A percentile compares a stretch with the other conserved stretches of the same genome.
Evolutionary conservation across 2,797 vertebrate species (phyloP).

Genomic region (Valencia hispanica): DNA sequence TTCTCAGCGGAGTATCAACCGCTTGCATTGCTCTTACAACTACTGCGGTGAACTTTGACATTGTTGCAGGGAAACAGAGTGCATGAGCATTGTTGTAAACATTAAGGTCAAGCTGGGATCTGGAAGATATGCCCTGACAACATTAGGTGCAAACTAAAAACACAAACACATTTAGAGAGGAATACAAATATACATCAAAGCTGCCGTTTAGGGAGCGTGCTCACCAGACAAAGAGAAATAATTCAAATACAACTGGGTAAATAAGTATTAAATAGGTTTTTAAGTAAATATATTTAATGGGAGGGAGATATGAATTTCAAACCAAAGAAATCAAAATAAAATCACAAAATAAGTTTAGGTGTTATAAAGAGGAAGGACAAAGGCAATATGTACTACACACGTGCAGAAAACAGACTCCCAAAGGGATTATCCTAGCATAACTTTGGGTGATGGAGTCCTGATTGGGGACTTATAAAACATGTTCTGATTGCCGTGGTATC

Average conservation of each 20-base stretch:
- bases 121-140: not conserved
- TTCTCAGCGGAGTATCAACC: constrained; percentile 39
- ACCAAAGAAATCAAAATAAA: not conserved
- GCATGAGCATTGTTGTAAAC: not conserved
- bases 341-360: not conserved
- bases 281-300: not conserved
- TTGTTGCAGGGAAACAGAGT: constrained; percentile 36
- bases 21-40: constrained; percentile 32
- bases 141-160: not conserved
- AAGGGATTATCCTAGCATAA: too few relatives aligned
- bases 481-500: too few relatives aligned
- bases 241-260: not conserved
- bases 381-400: too few relatives aligned
- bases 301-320: not conserved
- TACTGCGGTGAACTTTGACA: constrained; percentile 40
- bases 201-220: constrained; percentile 21
- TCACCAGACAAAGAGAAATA: not conserved
- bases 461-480: too few relatives aligned
- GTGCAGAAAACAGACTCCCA: too few relatives aligned
- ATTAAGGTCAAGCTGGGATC: constrained; percentile 17
- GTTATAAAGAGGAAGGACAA: not conserved
- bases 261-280: not conserved
- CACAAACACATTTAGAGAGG: not conserved
- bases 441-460: too few relatives aligned
- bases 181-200: not conserved